phyloP scores from a whole-genome alignment of 2,113 vertebrate genomes.

The Potamarius usumacintae region DNA sequence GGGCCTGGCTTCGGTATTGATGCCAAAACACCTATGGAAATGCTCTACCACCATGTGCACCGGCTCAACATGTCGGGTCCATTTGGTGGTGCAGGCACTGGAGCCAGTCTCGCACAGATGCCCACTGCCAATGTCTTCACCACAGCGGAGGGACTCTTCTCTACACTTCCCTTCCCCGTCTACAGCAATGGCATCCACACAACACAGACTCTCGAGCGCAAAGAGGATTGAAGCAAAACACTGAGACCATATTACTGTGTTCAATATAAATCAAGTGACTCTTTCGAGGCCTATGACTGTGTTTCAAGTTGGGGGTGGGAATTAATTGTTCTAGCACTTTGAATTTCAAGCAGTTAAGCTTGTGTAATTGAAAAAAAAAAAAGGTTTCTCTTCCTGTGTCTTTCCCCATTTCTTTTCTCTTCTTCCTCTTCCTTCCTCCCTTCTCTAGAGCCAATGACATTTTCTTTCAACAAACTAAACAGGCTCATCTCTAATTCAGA shows the following conservation, averaged over 20 bases:
- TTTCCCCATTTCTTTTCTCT: slow-evolving; percentile 52
- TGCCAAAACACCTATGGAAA: slow-evolving; percentile 99
- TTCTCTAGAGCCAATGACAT: slow-evolving; percentile 59
- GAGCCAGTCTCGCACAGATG: slow-evolving; percentile 90
- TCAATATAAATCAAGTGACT: slow-evolving; percentile 73
- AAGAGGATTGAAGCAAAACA: slow-evolving; percentile 88
- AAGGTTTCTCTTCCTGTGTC: slow-evolving; percentile 66
- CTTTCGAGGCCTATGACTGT: slow-evolving; percentile 82
- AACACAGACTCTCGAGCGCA: slow-evolving; percentile 95
- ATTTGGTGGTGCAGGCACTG: slow-evolving; percentile 83
- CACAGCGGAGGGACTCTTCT: slow-evolving; percentile 96
- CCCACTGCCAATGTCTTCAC: slow-evolving; percentile 93
- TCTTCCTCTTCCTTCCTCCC: slow-evolving; percentile 52
- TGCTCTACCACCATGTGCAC: slow-evolving; percentile 99
- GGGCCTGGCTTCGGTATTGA: slow-evolving; percentile 90
- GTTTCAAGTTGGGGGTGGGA: slow-evolving; percentile 78
- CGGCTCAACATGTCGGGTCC: slow-evolving; percentile 97
- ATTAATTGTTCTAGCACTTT: slow-evolving; percentile 96
- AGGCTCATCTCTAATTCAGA: slow-evolving; percentile 86
- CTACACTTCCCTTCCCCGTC: slow-evolving; percentile 95
- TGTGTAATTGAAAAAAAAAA: slow-evolving; percentile 81
- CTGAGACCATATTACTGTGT: slow-evolving; percentile 84
- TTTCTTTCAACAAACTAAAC: slow-evolving; percentile 78
- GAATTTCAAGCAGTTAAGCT: slow-evolving; percentile 91
- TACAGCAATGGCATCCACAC: slow-evolving; percentile 98